Evolutionary conservation across 2,797 vertebrate genomes (phyloP).

Genomic region (Hippopotamyrus pictus): DNA sequence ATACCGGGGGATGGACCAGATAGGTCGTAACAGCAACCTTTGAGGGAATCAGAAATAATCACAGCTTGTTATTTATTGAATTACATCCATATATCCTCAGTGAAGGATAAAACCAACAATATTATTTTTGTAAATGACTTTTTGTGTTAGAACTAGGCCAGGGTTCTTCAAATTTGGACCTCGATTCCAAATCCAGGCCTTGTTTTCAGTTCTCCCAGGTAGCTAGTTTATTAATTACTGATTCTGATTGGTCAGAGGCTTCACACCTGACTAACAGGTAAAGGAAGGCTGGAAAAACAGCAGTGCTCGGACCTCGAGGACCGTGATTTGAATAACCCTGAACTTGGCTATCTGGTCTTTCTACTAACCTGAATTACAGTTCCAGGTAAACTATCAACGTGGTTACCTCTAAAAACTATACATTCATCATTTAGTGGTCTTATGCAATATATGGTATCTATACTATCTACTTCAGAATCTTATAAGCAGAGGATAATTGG

Average conservation of each 20-base stretch:
- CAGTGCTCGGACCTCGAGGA: too few relatives aligned
- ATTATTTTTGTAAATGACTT: neutral
- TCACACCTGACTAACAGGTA: too few relatives aligned
- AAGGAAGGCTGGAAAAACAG: too few relatives aligned
- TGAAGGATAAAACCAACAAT: neutral
- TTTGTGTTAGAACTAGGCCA: neutral
- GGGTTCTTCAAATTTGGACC: too few relatives aligned
- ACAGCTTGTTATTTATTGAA: neutral
- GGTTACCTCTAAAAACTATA: neutral
- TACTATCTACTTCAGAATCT: slow-evolving; percentile 36
- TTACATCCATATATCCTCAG: neutral
- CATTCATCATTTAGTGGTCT: neutral
- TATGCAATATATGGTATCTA: neutral
- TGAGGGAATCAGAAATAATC: neutral
- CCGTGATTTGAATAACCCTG: too few relatives aligned
- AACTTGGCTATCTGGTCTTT: too few relatives aligned
- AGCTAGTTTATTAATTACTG: too few relatives aligned
- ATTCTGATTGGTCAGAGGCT: too few relatives aligned
- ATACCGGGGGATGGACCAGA: neutral
- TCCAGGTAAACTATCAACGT: neutral
- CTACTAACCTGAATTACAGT: neutral
- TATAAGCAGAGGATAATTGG: slow-evolving; percentile 58
- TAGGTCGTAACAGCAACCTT: neutral
- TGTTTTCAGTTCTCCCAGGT: too few relatives aligned
- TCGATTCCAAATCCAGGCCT: too few relatives aligned